These are phyloP conservation scores for Alectura lathami DNA, from an alignment of 2,113 vertebrate genomes.

Conservation along the genomic window DNA sequence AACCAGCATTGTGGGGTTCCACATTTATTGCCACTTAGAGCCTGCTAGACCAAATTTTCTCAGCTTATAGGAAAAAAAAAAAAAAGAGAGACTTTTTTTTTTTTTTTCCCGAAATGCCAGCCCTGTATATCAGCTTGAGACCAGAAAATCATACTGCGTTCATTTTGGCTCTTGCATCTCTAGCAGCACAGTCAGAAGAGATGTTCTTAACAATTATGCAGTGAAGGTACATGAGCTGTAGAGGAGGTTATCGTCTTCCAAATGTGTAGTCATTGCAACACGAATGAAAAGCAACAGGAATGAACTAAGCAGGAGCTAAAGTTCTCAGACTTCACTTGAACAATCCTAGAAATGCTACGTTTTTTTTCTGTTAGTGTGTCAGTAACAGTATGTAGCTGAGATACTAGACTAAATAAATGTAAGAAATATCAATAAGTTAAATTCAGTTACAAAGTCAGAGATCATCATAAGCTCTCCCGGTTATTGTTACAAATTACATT, in stretches of 20 bases:
- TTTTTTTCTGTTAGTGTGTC: not conserved
- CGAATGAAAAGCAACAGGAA: not conserved
- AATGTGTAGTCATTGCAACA: not conserved
- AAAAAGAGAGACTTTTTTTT: not conserved
- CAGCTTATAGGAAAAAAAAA: not conserved
- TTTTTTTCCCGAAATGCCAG: not conserved
- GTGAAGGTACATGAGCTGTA: not conserved
- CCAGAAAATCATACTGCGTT: not conserved
- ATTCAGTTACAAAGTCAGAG: not conserved
- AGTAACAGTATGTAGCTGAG: not conserved
- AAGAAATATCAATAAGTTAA: not conserved
- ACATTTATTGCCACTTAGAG: not conserved
- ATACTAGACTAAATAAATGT: not conserved
- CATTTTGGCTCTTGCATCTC: not conserved
- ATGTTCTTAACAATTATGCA: not conserved
- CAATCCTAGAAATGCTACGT: not conserved
- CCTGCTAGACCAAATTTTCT: not conserved
- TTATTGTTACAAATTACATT: not conserved
- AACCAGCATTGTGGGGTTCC: conserved; percentile 3
- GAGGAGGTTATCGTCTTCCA: not conserved
- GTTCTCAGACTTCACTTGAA: not conserved
- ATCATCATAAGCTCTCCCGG: not conserved
- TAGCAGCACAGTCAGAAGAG: not conserved
- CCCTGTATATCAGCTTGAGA: not conserved
- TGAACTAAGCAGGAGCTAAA: not conserved